These are phyloP conservation scores for Astatotilapia flaviijosephi DNA, from an alignment of 2,113 vertebrate genomes.

Conservation along the genomic window DNA sequence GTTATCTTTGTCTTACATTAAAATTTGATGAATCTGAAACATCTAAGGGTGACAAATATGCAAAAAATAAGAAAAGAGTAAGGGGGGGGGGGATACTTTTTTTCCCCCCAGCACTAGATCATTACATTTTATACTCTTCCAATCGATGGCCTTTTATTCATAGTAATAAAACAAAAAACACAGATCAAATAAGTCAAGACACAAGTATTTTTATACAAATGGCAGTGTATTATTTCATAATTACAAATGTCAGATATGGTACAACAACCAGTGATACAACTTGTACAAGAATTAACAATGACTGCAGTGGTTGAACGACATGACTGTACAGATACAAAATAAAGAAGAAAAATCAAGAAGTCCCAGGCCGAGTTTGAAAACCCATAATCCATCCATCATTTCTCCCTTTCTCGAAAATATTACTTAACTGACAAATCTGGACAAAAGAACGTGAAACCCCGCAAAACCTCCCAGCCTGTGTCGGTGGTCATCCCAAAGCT, in stretches of 20 bases:
- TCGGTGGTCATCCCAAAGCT: not conserved
- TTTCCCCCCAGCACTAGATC: fast-evolving
- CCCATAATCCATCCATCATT: slow-evolving; percentile 8
- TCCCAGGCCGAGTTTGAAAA: slow-evolving; percentile 51
- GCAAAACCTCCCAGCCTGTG: not conserved
- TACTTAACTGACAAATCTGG: not conserved
- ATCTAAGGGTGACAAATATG: not conserved
- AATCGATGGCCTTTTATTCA: not conserved
- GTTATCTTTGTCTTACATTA: not conserved
- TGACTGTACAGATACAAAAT: slow-evolving; percentile 69
- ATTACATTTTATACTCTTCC: not conserved
- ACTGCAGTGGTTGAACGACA: slow-evolving; percentile 78
- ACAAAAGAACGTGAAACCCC: not conserved
- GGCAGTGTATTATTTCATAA: slow-evolving; percentile 84
- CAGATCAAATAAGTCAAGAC: slow-evolving; percentile 37
- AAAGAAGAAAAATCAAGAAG: slow-evolving; percentile 37
- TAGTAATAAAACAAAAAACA: not conserved
- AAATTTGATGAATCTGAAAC: not conserved
- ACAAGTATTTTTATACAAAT: slow-evolving; percentile 61
- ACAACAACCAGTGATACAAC: slow-evolving; percentile 79
- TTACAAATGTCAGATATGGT: slow-evolving; percentile 78
- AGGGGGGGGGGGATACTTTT: fast-evolving
- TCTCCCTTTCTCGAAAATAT: slow-evolving; percentile 1
- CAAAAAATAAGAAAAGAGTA: not conserved
- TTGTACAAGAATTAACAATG: slow-evolving; percentile 77